Conservation (phyloP, 2,888 invertebrate genomes). For the Teleogryllus oceanicus region DNA sequence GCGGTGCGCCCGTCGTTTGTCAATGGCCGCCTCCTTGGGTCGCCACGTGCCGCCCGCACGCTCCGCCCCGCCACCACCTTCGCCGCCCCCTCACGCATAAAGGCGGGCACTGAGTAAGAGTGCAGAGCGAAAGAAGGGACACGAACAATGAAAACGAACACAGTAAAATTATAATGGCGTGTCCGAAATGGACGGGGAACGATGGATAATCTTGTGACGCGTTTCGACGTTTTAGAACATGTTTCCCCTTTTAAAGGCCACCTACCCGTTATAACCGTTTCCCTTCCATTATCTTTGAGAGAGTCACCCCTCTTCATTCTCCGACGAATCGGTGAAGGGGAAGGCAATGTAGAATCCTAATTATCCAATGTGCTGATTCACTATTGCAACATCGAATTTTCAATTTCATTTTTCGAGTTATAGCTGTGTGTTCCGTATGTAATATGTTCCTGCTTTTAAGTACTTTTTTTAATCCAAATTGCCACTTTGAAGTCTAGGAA, state of each 20-base stretch:
- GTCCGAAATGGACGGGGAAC: not conserved
- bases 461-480: too few species aligned
- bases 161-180: slow-evolving; percentile 18
- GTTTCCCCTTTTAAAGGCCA: slow-evolving; percentile 12
- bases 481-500: too few species aligned
- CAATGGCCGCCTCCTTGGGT: slow-evolving; percentile 5
- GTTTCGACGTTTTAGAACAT: slow-evolving; percentile 9
- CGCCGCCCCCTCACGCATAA: not conserved
- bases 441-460: too few species aligned
- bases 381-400: not conserved
- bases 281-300: not conserved
- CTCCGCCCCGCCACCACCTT: not conserved
- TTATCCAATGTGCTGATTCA: not conserved
- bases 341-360: not conserved
- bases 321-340: not conserved
- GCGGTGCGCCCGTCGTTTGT: slow-evolving; percentile 18
- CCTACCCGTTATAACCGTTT: not conserved
- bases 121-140: not conserved
- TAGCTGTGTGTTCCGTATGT: too few species aligned
- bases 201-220: slow-evolving; percentile 6
- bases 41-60: not conserved
- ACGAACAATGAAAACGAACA: not conserved
- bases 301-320: not conserved
- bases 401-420: too few species aligned
- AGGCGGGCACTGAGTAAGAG: not conserved